Evolutionary conservation across 2,797 vertebrate species (phyloP).

Genomic region (Lacerta agilis): DNA sequence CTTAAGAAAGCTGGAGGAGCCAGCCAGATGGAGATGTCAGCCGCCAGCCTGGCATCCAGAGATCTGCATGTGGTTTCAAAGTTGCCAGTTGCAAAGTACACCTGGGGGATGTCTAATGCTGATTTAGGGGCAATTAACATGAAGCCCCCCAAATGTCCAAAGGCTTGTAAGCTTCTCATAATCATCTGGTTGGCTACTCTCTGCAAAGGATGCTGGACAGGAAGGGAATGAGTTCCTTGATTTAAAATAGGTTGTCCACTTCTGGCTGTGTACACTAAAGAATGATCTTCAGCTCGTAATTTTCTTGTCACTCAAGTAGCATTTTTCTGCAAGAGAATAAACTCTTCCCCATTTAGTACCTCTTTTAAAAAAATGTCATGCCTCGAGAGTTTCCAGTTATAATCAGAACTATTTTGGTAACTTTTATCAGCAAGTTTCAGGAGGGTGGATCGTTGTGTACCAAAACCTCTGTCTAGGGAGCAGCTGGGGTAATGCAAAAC

Average conservation of each 20-base stretch:
- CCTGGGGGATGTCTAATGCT: too few relatives aligned
- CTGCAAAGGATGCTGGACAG: too few relatives aligned
- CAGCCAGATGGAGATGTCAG: too few relatives aligned
- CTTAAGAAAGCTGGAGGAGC: too few relatives aligned
- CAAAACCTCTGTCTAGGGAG: neutral
- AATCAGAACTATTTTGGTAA: neutral
- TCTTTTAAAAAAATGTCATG: neutral
- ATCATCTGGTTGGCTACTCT: neutral
- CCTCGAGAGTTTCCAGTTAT: neutral
- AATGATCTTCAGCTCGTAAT: neutral
- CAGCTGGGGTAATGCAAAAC: neutral
- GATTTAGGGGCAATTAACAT: too few relatives aligned
- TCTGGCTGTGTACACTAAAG: neutral
- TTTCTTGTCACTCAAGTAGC: neutral
- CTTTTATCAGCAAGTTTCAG: neutral
- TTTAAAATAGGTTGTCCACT: too few relatives aligned
- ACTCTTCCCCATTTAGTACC: neutral
- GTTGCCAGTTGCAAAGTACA: too few relatives aligned
- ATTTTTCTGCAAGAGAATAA: rapidly evolving
- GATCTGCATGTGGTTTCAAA: too few relatives aligned
- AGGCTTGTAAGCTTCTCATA: too few relatives aligned
- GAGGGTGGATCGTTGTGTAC: neutral
- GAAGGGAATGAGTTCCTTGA: too few relatives aligned
- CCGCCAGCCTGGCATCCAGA: too few relatives aligned
- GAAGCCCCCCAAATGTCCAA: too few relatives aligned